Conservation (phyloP, 1,140 invertebrate species). For the Teleopsis dalmanni region DNA sequence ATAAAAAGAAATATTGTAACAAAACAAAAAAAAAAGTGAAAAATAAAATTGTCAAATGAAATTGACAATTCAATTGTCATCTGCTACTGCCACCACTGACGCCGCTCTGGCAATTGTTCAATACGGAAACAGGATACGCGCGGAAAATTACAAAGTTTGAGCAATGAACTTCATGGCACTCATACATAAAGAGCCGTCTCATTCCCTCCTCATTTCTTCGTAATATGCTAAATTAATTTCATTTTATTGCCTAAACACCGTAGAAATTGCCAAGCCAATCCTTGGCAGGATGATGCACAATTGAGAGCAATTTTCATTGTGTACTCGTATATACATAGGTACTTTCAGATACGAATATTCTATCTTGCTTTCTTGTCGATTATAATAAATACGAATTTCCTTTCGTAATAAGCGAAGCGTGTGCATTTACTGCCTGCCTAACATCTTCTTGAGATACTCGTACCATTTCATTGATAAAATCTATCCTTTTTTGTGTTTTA, state of each 20-base stretch:
- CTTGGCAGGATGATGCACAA: too few species aligned
- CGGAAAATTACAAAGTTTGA: constrained; percentile 12
- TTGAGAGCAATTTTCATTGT: too few species aligned
- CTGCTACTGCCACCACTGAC: neutral
- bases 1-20: neutral
- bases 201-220: constrained; percentile 6
- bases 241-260: constrained; percentile 3
- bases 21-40: neutral
- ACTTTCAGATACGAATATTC: too few species aligned
- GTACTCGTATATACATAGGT: too few species aligned
- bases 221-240: constrained; percentile 10
- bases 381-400: constrained; percentile 10
- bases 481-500: too few species aligned
- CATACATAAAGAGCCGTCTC: neutral
- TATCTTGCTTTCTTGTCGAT: too few species aligned
- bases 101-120: constrained; percentile 2
- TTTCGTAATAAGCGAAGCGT: too few species aligned
- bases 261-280: too few species aligned
- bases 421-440: too few species aligned
- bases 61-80: constrained; percentile 3
- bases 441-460: too few species aligned
- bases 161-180: constrained; percentile 7
- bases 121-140: constrained; percentile 9
- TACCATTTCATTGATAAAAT: too few species aligned
- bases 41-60: neutral